Conservation (phyloP, 2,797 vertebrate genomes). For the Melanotaenia trifasciata region DNA sequence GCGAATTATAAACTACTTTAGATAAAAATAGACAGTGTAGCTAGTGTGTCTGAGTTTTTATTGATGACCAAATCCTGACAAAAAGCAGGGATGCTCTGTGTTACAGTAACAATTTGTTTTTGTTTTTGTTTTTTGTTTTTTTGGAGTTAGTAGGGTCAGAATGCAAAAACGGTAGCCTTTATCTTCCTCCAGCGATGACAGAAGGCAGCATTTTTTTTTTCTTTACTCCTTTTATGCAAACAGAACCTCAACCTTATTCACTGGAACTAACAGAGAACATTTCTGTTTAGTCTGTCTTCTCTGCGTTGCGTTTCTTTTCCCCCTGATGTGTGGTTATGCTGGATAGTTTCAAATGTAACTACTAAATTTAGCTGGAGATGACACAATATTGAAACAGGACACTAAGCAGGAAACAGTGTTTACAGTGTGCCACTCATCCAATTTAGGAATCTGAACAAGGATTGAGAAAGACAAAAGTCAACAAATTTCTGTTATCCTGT, state of each 20-base stretch:
- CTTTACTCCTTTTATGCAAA: background rate
- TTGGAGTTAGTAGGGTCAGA: background rate
- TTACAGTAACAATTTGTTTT: slow-evolving; percentile 2
- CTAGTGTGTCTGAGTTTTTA: slow-evolving; percentile 9
- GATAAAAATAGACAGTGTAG: slow-evolving; percentile 3
- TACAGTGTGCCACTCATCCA: slow-evolving; percentile 2
- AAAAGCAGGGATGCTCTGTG: background rate
- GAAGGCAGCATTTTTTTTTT: slow-evolving; percentile 17
- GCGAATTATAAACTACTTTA: background rate
- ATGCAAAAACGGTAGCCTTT: slow-evolving; percentile 8
- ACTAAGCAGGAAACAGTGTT: slow-evolving; percentile 8
- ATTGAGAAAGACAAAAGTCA: background rate
- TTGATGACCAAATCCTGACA: slow-evolving; percentile 14
- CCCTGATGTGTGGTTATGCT: slow-evolving; percentile 30
- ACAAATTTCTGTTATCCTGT: background rate
- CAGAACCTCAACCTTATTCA: slow-evolving; percentile 22
- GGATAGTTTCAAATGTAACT: slow-evolving; percentile 36
- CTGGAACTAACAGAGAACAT: slow-evolving; percentile 37
- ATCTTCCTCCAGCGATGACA: slow-evolving; percentile 27
- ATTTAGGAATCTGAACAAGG: background rate
- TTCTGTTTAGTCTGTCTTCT: slow-evolving; percentile 43
- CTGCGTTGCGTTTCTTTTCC: slow-evolving; percentile 20
- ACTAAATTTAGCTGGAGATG: slow-evolving; percentile 12
- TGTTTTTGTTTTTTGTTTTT: background rate
- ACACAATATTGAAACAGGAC: slow-evolving; percentile 17